Percentiles rank a stretch among this genome's conserved stretches.
Evolutionary conservation across 2,113 vertebrate species (phyloP).

Genomic region (Eclectus roratus): DNA sequence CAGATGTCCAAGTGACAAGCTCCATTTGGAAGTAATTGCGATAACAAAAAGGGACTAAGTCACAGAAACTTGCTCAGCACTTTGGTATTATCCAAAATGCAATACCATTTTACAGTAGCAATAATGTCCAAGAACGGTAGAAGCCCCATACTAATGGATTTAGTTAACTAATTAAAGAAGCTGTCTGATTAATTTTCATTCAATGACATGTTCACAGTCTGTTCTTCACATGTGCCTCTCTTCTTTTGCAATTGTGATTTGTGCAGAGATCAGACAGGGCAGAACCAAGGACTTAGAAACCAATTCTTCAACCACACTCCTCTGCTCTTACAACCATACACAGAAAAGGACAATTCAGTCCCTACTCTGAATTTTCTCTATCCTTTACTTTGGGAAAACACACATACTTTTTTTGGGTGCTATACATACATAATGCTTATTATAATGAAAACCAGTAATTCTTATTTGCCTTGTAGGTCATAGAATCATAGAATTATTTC

Average conservation of each 20-base stretch:
- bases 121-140: not conserved
- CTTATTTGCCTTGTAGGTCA: not conserved
- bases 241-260: not conserved
- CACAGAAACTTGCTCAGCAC: not conserved
- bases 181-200: not conserved
- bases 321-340: not conserved
- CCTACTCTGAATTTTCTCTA: not conserved
- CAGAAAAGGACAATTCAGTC: not conserved
- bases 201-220: not conserved
- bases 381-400: not conserved
- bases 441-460: not conserved
- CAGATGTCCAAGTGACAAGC: not conserved
- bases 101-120: not conserved
- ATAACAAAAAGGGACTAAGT: not conserved
- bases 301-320: not conserved
- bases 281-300: not conserved
- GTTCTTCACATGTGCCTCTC: not conserved
- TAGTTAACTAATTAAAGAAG: not conserved
- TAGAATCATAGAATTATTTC: not conserved
- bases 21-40: not conserved
- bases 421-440: not conserved
- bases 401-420: not conserved
- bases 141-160: not conserved
- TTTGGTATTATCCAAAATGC: not conserved
- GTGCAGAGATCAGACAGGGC: not conserved